Evolutionary conservation across 2,113 vertebrate species (phyloP).

Genomic region (Morphnarchus princeps): DNA sequence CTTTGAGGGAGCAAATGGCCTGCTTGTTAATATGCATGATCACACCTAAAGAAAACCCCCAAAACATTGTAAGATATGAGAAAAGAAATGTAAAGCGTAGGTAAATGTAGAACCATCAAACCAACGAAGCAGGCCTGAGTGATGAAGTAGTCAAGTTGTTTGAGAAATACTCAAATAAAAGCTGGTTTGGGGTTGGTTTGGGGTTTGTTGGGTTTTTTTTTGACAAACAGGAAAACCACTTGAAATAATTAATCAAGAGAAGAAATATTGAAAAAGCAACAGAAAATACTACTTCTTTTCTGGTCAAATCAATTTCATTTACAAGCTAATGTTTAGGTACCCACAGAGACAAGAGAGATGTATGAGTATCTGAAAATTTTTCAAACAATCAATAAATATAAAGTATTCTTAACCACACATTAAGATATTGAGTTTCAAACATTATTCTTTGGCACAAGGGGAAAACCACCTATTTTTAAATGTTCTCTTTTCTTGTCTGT

Average conservation of each 20-base stretch:
- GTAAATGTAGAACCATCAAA: neutral
- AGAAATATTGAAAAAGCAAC: neutral
- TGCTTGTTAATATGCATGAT: neutral
- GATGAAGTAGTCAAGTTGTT: neutral
- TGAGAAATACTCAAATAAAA: neutral
- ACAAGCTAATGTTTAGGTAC: neutral
- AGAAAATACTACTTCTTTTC: neutral
- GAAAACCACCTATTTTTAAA: neutral
- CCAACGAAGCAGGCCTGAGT: neutral
- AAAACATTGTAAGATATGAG: neutral
- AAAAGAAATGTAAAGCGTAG: neutral
- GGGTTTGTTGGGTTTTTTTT: neutral
- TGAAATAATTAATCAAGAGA: neutral
- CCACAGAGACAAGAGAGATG: neutral
- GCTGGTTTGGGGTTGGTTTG: neutral
- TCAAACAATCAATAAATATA: neutral
- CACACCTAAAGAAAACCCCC: neutral
- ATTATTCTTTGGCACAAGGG: neutral
- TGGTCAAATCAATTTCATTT: neutral
- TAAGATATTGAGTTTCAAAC: neutral
- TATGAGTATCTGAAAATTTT: neutral
- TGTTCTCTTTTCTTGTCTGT: neutral
- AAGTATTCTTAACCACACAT: neutral
- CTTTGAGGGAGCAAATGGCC: neutral
- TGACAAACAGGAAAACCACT: neutral